phyloP scores from a whole-genome alignment of 2,113 vertebrate genomes.

The Leptosomus discolor region DNA sequence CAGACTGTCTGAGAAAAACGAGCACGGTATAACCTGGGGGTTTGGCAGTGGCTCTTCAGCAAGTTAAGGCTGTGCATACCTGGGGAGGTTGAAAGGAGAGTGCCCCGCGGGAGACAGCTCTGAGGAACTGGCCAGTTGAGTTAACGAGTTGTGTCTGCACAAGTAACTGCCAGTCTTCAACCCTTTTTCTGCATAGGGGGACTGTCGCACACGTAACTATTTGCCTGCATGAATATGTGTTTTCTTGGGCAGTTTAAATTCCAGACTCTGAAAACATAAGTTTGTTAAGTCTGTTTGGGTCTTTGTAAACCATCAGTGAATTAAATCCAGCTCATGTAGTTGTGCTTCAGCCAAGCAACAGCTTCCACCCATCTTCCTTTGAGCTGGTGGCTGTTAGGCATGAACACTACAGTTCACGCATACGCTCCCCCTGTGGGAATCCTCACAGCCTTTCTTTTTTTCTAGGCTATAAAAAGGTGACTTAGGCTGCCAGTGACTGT shows the following conservation, averaged over 20 bases:
- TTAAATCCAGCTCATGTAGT: not conserved
- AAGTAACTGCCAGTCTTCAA: not conserved
- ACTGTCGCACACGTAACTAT: not conserved
- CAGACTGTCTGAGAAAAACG: not conserved
- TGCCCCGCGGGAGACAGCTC: not conserved
- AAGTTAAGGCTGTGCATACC: not conserved
- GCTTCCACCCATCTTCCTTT: not conserved
- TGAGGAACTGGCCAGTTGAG: not conserved
- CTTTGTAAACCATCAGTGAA: not conserved
- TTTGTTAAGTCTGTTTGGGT: not conserved
- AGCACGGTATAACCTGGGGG: fast-evolving
- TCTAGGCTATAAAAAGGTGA: not conserved
- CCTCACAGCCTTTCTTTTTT: not conserved
- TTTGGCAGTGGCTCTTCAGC: not conserved
- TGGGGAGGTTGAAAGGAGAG: not conserved
- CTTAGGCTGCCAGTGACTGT: not conserved
- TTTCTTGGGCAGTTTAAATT: not conserved
- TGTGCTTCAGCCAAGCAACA: not conserved
- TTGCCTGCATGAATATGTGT: not conserved
- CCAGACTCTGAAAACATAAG: not conserved
- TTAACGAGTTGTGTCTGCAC: not conserved
- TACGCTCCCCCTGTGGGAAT: not conserved
- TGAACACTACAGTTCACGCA: not conserved
- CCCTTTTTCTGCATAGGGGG: not conserved
- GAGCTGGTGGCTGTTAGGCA: not conserved